Evolutionary conservation across 2,888 invertebrate species (phyloP).

Genomic region (Troides aeacus): DNA sequence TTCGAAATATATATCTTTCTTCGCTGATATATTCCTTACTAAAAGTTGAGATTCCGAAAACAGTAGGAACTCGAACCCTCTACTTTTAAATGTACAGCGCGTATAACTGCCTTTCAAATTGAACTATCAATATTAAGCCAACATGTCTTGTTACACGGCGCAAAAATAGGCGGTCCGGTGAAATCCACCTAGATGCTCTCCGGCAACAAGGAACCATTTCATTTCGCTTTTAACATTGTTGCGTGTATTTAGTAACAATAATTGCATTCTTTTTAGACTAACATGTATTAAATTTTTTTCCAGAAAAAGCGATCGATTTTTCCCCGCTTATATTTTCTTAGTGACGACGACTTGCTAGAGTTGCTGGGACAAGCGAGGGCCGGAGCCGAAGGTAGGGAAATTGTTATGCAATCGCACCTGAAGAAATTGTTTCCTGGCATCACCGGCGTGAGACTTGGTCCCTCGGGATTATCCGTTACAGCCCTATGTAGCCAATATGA

Average conservation of each 20-base stretch:
- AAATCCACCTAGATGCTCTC: too few relatives aligned
- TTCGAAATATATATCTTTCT: too few relatives aligned
- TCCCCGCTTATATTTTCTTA: conserved; percentile 97
- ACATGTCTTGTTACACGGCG: too few relatives aligned
- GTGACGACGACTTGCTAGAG: conserved; percentile 98
- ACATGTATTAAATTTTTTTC: background rate
- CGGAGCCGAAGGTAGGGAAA: conserved; percentile 79
- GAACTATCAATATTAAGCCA: too few relatives aligned
- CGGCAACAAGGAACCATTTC: background rate
- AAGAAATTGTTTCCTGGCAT: conserved; percentile 98
- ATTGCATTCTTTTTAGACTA: background rate
- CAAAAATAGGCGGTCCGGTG: too few relatives aligned
- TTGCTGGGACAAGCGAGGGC: conserved; percentile 95
- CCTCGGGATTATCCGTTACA: conserved; percentile 74
- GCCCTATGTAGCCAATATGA: conserved; percentile 88
- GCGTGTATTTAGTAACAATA: background rate
- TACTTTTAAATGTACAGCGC: too few relatives aligned
- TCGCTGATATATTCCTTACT: too few relatives aligned
- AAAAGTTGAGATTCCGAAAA: too few relatives aligned
- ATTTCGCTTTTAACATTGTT: background rate
- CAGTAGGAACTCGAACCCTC: too few relatives aligned
- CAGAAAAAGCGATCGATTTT: conserved; percentile 96
- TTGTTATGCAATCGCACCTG: conserved; percentile 95
- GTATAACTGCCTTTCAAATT: too few relatives aligned
- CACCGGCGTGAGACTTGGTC: conserved; percentile 86